Percentiles rank a stretch among this genome's conserved stretches.
phyloP scores from a whole-genome alignment of 2,113 vertebrate species.

The Mormoops blainvillei region DNA sequence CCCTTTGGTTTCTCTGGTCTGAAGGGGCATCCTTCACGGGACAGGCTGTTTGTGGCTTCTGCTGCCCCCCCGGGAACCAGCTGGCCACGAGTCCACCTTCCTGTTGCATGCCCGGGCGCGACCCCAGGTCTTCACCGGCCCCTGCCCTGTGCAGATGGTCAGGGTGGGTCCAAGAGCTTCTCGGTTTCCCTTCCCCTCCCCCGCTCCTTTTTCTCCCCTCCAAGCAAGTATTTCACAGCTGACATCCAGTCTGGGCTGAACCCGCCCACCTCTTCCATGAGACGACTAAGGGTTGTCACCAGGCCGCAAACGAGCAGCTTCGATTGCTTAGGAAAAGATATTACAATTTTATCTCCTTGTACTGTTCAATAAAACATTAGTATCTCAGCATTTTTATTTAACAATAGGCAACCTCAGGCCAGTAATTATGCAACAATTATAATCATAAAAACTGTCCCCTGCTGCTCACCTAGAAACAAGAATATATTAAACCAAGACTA shows the following conservation, averaged over 20 bases:
- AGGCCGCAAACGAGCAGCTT: slow-evolving; percentile 77
- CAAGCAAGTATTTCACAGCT: slow-evolving; percentile 32
- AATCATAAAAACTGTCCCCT: slow-evolving; percentile 84
- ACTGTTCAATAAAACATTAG: slow-evolving; percentile 86
- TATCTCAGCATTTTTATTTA: slow-evolving; percentile 86
- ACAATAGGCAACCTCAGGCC: slow-evolving; percentile 86
- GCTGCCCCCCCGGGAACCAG: too few relatives aligned
- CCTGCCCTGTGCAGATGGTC: fast-evolving
- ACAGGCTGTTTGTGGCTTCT: too few relatives aligned
- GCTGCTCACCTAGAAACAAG: slow-evolving; percentile 85
- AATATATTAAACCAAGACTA: slow-evolving; percentile 84
- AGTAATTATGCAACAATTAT: slow-evolving; percentile 90
- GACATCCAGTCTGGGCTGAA: slow-evolving; percentile 53
- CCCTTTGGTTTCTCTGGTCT: too few relatives aligned
- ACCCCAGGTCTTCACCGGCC: background rate
- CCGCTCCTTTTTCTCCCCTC: background rate
- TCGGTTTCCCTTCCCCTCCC: background rate
- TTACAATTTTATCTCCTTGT: slow-evolving; percentile 83
- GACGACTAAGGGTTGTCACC: slow-evolving; percentile 72
- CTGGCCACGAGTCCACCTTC: too few relatives aligned
- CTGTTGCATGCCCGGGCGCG: too few relatives aligned
- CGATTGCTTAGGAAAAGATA: slow-evolving; percentile 80
- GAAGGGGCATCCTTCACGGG: too few relatives aligned
- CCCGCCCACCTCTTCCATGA: slow-evolving; percentile 47
- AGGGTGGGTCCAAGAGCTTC: background rate